Base-by-base conservation (phyloP, 2,113 vertebrate genomes). In the Machaerirhynchus nigripectus region DNA sequence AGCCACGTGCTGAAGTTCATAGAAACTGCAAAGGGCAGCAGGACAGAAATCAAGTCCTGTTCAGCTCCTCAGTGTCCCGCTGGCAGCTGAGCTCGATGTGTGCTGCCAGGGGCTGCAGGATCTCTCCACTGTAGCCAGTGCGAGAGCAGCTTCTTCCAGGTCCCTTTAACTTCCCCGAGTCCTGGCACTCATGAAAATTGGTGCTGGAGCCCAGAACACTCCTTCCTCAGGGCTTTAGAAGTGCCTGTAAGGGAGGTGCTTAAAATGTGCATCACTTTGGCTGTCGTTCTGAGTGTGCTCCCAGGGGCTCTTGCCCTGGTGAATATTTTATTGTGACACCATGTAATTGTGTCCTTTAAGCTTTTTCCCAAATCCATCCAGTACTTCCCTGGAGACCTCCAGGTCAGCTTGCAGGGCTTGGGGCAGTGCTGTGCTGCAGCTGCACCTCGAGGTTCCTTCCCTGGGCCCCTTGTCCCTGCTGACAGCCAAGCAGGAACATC, bases 261-360 rank as follows among this genome's bases (percentile, higher is more conserved):
- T 46, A 7, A 59, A 27, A 49, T 3, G 23, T 24, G 64, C 28
- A 22, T 67, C 19, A 0, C n/a, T 56, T 31, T 5, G 5, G 6
- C 15, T 1, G 0, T 35, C 0, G 0, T 68, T 53, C 15, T 23
- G 1, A 8, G 31, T 2, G 30, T 23, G 31, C n/a, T 73, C 40
- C 27, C 0, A 0, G 30, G 40, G 24, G 2, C 35, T 64, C 68
- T 56, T 44, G 85, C 33, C 2, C 24, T 21, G 64, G 5, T 31
- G n/a, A 56, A 5, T 49, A 15, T 53, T 75, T 57, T 33, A 9
- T 49, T 4, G 9, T 27, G 26, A 31, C 50, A 8, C 27, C 37
- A 1, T 21, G 2, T 26, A 33, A 30, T 19, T 77, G 15, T 10
- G 10, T 42, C 69, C 56, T 67, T 50, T 52, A 7, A 59, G n/a